Evolutionary conservation across 2,888 invertebrate species (phyloP).

Genomic region (Ditula angustiorana): DNA sequence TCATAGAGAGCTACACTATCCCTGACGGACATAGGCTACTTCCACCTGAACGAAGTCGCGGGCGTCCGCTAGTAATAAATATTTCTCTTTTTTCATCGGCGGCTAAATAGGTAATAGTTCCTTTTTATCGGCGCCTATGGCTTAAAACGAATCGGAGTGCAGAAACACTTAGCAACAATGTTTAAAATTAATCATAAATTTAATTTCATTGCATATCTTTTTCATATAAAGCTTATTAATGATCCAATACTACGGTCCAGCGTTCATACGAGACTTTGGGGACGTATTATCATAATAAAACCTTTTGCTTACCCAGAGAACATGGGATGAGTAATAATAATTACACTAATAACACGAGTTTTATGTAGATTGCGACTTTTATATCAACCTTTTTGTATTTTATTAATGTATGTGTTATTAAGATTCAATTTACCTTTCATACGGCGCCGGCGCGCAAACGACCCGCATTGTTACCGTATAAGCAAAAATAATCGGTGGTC

Average conservation of each 20-base stretch:
- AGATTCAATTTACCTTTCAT: constrained; percentile 76
- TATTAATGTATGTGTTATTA: constrained; percentile 73
- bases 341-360: constrained; percentile 64
- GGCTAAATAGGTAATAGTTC: too few species aligned
- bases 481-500: constrained; percentile 49
- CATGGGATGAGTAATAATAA: constrained; percentile 50
- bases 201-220: constrained; percentile 27
- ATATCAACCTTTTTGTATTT: constrained; percentile 63
- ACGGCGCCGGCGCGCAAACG: constrained; percentile 47
- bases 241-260: constrained; percentile 3
- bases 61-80: too few species aligned
- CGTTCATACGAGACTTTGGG: not conserved
- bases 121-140: too few species aligned
- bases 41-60: too few species aligned
- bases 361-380: constrained; percentile 66
- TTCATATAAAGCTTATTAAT: constrained; percentile 30
- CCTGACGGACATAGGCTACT: too few species aligned
- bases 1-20: too few species aligned
- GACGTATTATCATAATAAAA: constrained; percentile 41
- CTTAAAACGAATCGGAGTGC: too few species aligned
- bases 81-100: too few species aligned
- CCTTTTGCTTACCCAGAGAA: constrained; percentile 46
- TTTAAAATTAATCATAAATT: constrained; percentile 25
- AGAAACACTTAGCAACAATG: constrained; percentile 15
- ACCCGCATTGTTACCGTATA: constrained; percentile 52